A percentile compares a stretch with the other conserved stretches of the same genome.
These are phyloP conservation scores for Drosophila lutescens DNA, from an alignment of 2,888 invertebrate genomes.

Conservation along the genomic window DNA sequence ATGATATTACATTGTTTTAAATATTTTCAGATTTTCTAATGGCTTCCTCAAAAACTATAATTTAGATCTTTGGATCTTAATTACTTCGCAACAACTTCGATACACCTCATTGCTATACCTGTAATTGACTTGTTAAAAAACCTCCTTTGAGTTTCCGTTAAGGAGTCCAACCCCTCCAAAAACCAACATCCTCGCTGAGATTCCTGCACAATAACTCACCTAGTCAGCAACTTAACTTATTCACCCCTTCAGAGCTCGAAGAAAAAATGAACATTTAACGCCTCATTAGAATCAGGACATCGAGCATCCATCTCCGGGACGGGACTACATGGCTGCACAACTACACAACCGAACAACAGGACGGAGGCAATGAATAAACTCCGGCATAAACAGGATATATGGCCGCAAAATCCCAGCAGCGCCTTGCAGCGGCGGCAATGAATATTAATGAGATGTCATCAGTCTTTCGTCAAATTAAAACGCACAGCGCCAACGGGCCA, in stretches of 20 bases:
- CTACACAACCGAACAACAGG: conserved; percentile 9
- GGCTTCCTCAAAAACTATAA: no score
- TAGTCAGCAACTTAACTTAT: background rate
- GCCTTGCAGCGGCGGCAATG: conserved; percentile 78
- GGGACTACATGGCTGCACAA: conserved; percentile 6
- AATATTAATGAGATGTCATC: conserved; percentile 85
- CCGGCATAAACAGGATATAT: conserved; percentile 70
- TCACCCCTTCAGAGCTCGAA: conserved; percentile 10
- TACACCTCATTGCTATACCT: no score
- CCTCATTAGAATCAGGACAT: conserved; percentile 64
- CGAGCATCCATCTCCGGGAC: conserved; percentile 17
- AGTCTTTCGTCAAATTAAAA: conserved; percentile 84
- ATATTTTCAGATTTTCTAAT: no score
- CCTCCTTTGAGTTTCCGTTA: background rate
- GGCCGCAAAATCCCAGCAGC: conserved; percentile 76
- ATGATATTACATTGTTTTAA: no score
- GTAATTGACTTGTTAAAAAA: background rate
- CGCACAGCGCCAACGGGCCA: conserved; percentile 66
- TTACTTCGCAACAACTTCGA: no score
- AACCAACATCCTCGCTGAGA: conserved; percentile 1
- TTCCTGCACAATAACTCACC: conserved; percentile 12
- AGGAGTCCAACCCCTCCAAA: no score
- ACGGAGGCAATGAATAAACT: conserved; percentile 63
- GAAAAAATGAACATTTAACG: conserved; percentile 59
- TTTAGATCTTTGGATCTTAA: no score